Evolutionary conservation across 35 echinoderm and acorn worm genomes (phyloP).

Genomic region (Apostichopus parvimensis): DNA sequence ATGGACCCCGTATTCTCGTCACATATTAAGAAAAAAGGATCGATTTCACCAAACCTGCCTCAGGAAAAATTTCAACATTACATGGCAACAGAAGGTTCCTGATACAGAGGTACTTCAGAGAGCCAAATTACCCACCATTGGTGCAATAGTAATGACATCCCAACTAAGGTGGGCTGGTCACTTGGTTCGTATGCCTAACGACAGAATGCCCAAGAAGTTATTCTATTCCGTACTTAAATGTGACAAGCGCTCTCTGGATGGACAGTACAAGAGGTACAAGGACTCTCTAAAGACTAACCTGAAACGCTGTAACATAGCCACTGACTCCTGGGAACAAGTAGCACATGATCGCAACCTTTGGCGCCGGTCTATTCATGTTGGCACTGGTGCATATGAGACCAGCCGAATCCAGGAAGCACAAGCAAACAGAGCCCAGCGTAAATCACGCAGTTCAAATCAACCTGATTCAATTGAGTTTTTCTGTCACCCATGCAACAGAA

Average conservation of each 20-base stretch:
- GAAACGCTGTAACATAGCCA: too few species aligned
- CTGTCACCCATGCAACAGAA: too few species aligned
- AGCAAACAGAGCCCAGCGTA: too few species aligned
- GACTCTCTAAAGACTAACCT: background rate
- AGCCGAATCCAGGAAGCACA: too few species aligned
- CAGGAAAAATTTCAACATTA: background rate
- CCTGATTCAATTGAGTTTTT: too few species aligned
- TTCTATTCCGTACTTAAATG: background rate
- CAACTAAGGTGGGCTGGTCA: slow-evolving; percentile 10
- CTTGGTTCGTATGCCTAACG: background rate
- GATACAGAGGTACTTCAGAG: background rate
- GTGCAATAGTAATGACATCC: background rate
- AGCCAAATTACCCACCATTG: background rate
- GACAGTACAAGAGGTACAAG: background rate
- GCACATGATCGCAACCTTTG: too few species aligned
- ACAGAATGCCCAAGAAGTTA: background rate
- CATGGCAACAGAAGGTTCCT: background rate
- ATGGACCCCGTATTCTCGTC: background rate
- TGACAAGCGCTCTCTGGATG: background rate
- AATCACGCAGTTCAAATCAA: too few species aligned
- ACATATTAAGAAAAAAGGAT: background rate
- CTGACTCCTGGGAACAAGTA: too few species aligned
- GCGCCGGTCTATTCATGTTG: too few species aligned
- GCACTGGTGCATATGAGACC: too few species aligned
- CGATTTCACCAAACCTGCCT: slow-evolving; percentile 1